Evolutionary conservation across 2,113 vertebrate species (phyloP), one percentile per base, ranked within the genome.

Genomic region (Campylomormyrus tamandua): DNA sequence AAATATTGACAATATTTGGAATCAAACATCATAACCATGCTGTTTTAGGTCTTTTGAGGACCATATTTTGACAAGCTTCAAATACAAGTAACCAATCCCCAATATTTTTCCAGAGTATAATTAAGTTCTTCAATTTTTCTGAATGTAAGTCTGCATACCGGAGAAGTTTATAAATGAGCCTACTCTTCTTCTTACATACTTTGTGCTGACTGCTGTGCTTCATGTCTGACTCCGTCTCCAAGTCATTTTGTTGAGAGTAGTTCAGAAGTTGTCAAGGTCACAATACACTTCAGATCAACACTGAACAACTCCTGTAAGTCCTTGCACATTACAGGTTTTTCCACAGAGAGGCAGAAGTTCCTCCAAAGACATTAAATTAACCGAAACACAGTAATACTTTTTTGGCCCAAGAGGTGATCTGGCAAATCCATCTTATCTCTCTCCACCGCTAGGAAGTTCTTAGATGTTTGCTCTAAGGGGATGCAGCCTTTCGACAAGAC

Each of bases 41-140:
- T 89, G 89, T 62, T 88, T 90, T 85, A 89, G 62, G 52, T 77
- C 89, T 87, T 83, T 31, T 58, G 45, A 89, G 90, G 87, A 90
- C 56, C 24, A 90, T 80, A 46, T 87, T 90, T 88, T 92, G 90
- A 92, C 85, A 90, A 88, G 74, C 53, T 89, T 88, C 39, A 58
- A 74, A 87, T 74, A 46, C 50, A 90, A 80, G 92, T 92, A 92
- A 93, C 91, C 92, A 91, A 90, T 91, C 91, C 91, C 90, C 80
- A 85, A 90, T 89, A 89, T 88, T 90, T 90, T 91, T 48, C 74
- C 89, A 62, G 87, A 35, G 74, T 89, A 84, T 87, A 92, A 91
- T 92, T 92, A 92, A 88, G 85, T 46, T 13, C 53, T 89, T 58
- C 7, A 21, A n/a, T 83, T 84, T 90, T 46, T 74, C 17, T 83